Evolutionary conservation across 92 coral and sea anemone genomes (phyloP).

Genomic region (Plumapathes pennacea): DNA sequence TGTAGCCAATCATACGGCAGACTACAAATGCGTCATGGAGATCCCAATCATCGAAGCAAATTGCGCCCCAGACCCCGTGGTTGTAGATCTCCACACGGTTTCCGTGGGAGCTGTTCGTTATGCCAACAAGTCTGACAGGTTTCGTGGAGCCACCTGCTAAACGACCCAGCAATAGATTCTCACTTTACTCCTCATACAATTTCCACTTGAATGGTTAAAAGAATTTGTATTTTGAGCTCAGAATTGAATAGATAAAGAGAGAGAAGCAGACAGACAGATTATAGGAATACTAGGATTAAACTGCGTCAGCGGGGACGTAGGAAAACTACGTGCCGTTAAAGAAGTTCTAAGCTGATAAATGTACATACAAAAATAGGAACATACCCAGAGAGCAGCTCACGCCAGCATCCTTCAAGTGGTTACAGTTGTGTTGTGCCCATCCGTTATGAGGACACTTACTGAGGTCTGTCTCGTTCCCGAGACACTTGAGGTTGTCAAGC

Average conservation of each 20-base stretch:
- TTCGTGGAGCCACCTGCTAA: slow-evolving; percentile 46
- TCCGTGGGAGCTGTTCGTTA: slow-evolving; percentile 3
- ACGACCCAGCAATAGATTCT: too few relatives aligned
- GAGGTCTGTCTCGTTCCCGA: slow-evolving; percentile 71
- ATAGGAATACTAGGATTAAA: too few relatives aligned
- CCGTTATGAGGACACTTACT: slow-evolving; percentile 72
- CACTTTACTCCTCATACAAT: too few relatives aligned
- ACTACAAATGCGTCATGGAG: slow-evolving; percentile 68
- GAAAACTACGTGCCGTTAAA: too few relatives aligned
- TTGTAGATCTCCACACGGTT: slow-evolving; percentile 55
- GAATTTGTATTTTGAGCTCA: too few relatives aligned
- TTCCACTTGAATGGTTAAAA: too few relatives aligned
- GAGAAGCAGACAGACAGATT: too few relatives aligned
- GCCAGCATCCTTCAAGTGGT: slow-evolving; percentile 62
- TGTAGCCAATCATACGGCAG: slow-evolving; percentile 61
- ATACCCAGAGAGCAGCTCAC: slow-evolving; percentile 56
- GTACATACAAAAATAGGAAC: too few relatives aligned
- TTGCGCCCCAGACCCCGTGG: slow-evolving; percentile 45
- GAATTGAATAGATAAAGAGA: too few relatives aligned
- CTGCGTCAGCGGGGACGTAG: too few relatives aligned
- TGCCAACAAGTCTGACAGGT: slow-evolving; percentile 37
- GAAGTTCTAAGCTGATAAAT: too few relatives aligned
- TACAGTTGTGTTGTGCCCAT: slow-evolving; percentile 78
- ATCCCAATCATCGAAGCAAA: slow-evolving; percentile 67
- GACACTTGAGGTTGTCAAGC: slow-evolving; percentile 69